Base-by-base conservation (phyloP, 1,140 invertebrate genomes). In the Bombus huntii region DNA sequence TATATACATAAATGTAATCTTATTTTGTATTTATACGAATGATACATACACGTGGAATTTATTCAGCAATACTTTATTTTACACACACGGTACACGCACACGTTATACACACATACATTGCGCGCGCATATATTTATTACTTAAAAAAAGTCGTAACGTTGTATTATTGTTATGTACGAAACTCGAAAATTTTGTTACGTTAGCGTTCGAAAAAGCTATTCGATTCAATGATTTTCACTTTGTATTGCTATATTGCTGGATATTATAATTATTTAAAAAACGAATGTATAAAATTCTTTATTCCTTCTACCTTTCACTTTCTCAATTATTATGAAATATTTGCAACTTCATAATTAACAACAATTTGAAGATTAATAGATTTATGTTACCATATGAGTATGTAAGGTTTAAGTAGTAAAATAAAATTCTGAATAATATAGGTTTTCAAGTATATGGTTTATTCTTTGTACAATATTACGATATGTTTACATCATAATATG, bases 381-480 rank as follows among this genome's bases (percentile, higher is more conserved):
- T 68, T 9, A 25, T 34, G 34, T 25, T 22, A 68, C 3, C 8
- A 68, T 25, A 68, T 2, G 18, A 68, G 59, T 62, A 25, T 13
- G 8, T 34, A 47, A 28, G n/a, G 4, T 44, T 28, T n/a, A 53
- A 18, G 13, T 31, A 15, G 8, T 39, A 25, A 28, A 37, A 59
- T 28, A 34, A 3, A 76, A n/a, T 28, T 22, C 12, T n/a, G 15
- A 6, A n/a, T 18, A 77, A 59, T 22, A 4, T 37, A 59, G 28
- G 2, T 37, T 83, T 81, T 80, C 75, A 85, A 53, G 15, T 86
- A 86, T 91, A 89, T 44, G 62, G 44, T 87, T 92, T 91, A 87
- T 90, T 92, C 88, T 93, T 91, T 93, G 91, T 93, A 92, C 91
- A 93, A 89, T 92, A 87, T 86, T 90, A 88, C 87, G 91, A 92